These are phyloP conservation scores for Microcebus jonahi DNA, from an alignment of 2,113 vertebrate species.

Conservation along the genomic window DNA sequence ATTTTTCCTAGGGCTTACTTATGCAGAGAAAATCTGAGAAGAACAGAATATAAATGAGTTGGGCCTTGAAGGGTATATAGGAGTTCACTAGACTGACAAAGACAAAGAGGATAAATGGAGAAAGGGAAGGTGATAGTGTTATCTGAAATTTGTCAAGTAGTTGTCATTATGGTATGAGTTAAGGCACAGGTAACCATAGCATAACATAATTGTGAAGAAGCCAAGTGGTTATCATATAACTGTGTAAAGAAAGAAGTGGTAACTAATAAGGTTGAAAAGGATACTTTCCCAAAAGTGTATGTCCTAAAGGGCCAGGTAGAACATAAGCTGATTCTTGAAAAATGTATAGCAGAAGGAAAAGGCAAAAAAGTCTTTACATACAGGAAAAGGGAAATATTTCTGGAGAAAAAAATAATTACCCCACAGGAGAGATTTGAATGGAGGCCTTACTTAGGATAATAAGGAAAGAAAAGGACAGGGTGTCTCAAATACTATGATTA, in stretches of 20 bases:
- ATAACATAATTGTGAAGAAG: neutral
- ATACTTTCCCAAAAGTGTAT: accelerated
- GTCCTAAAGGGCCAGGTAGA: neutral
- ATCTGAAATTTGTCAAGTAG: accelerated
- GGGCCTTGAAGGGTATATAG: neutral
- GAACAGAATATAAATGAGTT: neutral
- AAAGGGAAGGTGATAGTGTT: neutral
- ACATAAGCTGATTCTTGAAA: neutral
- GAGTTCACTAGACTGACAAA: neutral
- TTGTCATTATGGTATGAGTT: neutral
- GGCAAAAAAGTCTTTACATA: neutral
- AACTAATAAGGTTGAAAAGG: neutral
- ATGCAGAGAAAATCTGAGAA: neutral
- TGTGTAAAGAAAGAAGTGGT: neutral
- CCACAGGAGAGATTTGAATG: neutral
- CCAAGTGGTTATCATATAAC: accelerated
- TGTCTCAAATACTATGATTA: neutral
- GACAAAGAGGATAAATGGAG: neutral
- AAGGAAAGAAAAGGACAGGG: neutral
- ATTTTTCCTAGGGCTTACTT: neutral
- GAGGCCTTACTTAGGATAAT: neutral
- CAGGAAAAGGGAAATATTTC: neutral
- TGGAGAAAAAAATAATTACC: neutral
- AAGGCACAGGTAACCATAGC: neutral
- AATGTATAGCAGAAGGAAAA: neutral